Percentiles rank a stretch among this genome's conserved stretches.
These are phyloP conservation scores for Sinotaia quadrata DNA, from an alignment of 2,888 invertebrate species.

Conservation along the genomic window DNA sequence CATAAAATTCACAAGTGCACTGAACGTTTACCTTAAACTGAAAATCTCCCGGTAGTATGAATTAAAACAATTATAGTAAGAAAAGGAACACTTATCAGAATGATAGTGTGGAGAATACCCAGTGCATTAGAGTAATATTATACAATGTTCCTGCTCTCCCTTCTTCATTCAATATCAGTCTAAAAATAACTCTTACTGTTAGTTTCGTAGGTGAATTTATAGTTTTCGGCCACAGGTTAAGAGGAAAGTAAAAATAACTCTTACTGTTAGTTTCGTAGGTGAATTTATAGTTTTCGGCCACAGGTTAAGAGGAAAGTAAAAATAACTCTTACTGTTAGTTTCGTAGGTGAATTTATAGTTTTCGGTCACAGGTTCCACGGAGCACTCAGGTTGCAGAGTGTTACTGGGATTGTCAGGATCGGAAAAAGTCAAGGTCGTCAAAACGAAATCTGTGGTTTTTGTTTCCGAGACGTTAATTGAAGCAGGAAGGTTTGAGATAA, in stretches of 20 bases:
- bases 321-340: conserved; percentile 22
- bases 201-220: too few relatives aligned
- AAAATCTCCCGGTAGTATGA: too few relatives aligned
- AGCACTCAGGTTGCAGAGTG: conserved; percentile 15
- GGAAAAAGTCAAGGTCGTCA: conserved; percentile 32
- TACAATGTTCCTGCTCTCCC: too few relatives aligned
- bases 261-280: conserved; percentile 28
- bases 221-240: neutral
- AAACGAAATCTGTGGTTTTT: conserved; percentile 24
- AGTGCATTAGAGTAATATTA: too few relatives aligned
- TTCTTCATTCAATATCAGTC: too few relatives aligned
- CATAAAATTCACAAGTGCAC: neutral
- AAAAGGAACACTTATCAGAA: too few relatives aligned
- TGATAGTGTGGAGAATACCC: too few relatives aligned
- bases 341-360: conserved; percentile 29
- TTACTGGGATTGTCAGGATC: conserved; percentile 29
- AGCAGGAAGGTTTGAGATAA: conserved; percentile 32
- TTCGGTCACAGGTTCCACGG: conserved; percentile 12
- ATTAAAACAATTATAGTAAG: too few relatives aligned
- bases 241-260: neutral
- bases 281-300: conserved; percentile 34
- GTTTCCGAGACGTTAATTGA: conserved; percentile 33
- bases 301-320: too few relatives aligned
- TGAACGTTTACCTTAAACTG: too few relatives aligned
- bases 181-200: too few relatives aligned